Conservation (phyloP, 2,797 vertebrate species). For the Chelonia mydas region DNA sequence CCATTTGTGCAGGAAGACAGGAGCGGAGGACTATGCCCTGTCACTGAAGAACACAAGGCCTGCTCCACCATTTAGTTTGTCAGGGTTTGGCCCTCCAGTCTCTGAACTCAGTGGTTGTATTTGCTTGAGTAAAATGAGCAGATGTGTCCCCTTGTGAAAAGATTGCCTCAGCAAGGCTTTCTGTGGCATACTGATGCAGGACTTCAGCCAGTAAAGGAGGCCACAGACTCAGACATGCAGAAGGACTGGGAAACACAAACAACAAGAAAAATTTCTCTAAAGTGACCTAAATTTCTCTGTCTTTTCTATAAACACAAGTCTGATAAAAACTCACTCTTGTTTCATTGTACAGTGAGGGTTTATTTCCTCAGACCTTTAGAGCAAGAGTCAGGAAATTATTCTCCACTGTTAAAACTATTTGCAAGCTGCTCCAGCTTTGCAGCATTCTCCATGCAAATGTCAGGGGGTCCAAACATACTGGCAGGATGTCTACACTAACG, state of each 20-base stretch:
- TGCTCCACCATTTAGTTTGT: neutral
- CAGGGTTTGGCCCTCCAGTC: neutral
- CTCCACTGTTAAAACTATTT: constrained; percentile 27
- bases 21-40: neutral
- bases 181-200: constrained; percentile 17
- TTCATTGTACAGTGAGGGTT: constrained; percentile 18
- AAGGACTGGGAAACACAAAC: constrained; percentile 32
- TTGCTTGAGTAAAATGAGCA: neutral
- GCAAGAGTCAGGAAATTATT: neutral
- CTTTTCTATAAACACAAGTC: constrained; percentile 27
- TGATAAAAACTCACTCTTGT: constrained; percentile 11
- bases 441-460: constrained; percentile 5
- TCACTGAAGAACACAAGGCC: neutral
- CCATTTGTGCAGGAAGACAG: neutral
- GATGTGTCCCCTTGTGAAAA: constrained; percentile 47
- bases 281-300: constrained; percentile 30
- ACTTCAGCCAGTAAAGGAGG: neutral
- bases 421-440: neutral
- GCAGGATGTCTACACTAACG: neutral
- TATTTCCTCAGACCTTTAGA: constrained; percentile 46
- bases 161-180: neutral
- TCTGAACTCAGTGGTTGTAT: neutral
- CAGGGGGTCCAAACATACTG: neutral
- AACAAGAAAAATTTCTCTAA: neutral
- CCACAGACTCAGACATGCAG: constrained; percentile 6